Base-by-base conservation (phyloP, 2,113 vertebrate genomes). In the Willisornis vidua region DNA sequence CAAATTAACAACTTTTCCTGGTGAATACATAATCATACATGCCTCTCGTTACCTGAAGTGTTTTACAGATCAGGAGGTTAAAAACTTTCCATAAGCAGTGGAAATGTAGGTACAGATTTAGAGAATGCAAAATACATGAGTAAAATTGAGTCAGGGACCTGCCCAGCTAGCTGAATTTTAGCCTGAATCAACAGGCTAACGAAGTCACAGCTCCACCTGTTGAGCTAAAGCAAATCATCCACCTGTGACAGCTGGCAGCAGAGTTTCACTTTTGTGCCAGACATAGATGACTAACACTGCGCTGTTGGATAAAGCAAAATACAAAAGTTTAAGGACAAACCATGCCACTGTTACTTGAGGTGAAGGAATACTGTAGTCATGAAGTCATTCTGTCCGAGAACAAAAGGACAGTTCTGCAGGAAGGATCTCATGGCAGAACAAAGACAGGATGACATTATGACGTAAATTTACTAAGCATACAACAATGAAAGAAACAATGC, bases 121-220 rank as follows among this genome's bases (percentile, higher is more conserved):
- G 19, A 16, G 6, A 74, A 52, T 48, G 24, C 52, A 88, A 82
- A 85, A 70, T 29, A 71, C 7, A 0, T 57, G 29, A 73, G 37
- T 12, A 65, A 54, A 82, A 65, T 8, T 48, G 59, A 89, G 72
- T 37, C 51, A 37, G 19, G 24, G 14, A 48, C 57, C 24, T 68
- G 73, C 43, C 54, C 84, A 62, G 29, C 16, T 16, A 77, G 55
- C 22, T 72, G 54, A 77, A 85, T 84, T 88, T 77, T 48, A 94
- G 83, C 43, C 45, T 80, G 54, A 70, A 79, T 87, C 72, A 85
- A 90, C 82, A 95, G 41, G 88, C 75, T 84, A 75, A 76, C 5
- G 3, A 94, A 93, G 93, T 84, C 92, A 96, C 76, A 96, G 93
- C 95, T 96, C 92, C 95, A 95, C 90, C 95, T 96, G 94, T 97